These are phyloP conservation scores for Camponotus floridanus DNA, from an alignment of 1,140 invertebrate species.

Conservation along the genomic window DNA sequence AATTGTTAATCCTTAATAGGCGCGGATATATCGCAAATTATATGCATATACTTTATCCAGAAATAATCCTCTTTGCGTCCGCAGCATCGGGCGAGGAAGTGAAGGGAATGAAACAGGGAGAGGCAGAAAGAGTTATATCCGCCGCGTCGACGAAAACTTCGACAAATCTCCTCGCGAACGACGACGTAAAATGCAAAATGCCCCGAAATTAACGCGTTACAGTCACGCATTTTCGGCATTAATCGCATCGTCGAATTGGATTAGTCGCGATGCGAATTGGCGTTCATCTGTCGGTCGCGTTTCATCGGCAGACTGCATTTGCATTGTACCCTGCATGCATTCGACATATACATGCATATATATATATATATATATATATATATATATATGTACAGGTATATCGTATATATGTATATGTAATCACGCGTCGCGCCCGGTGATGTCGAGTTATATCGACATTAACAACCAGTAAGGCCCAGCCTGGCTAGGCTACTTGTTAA, in stretches of 20 bases:
- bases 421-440: conserved; percentile 39
- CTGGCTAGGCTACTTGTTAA: conserved; percentile 42
- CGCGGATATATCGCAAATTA: conserved; percentile 19
- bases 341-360: too few relatives aligned
- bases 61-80: conserved; percentile 49
- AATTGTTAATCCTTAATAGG: conserved; percentile 41
- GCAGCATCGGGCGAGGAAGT: background rate
- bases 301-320: conserved; percentile 48
- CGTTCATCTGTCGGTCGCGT: conserved; percentile 38
- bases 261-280: conserved; percentile 16
- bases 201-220: conserved; percentile 33
- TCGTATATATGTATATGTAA: conserved; percentile 32
- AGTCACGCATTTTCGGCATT: conserved; percentile 35
- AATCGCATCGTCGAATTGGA: conserved; percentile 50
- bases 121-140: too few relatives aligned
- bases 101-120: background rate
- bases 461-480: conserved; percentile 52
- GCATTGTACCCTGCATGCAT: background rate
- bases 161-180: conserved; percentile 22
- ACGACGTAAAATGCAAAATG: background rate
- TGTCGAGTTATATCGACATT: conserved; percentile 28
- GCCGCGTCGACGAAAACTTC: conserved; percentile 21
- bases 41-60: conserved; percentile 30
- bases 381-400: too few relatives aligned
- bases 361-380: background rate